Evolutionary conservation across 2,797 vertebrate genomes (phyloP), one percentile per base, ranked within the genome.

Genomic region (Muraenolepis orangiensis): DNA sequence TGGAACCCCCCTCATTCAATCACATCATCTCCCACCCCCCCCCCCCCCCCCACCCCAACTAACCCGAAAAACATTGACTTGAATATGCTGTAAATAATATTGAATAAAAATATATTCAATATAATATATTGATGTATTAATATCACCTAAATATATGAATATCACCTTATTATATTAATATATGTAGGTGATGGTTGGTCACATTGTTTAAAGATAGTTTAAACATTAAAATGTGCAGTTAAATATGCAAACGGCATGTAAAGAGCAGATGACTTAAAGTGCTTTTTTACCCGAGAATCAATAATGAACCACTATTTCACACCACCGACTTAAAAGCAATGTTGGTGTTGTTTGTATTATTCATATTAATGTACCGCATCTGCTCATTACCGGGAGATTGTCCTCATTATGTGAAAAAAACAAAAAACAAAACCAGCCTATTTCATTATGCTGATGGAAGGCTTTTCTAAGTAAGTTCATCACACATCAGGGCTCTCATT

Each of bases 1-100:
- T 72, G 86, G 75, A 80, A 79, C 72, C 72, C 81, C 78, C 76
- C 72, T 76, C 86, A 80, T 79, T 75, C 79, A 74, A 86, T 86
- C 82, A 77, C 66, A 10, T 31, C 66, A 3, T 8, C 66, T 67
- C 28, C 28, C 64, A 66, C 4, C 23, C 26, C 61, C 42, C 42
- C 4, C 23, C 26, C 61, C 42, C 42, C 18, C 3, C 36, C 6
- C 36, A 38, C 10, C n/a, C 42, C 42, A 4, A 46, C 18, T 18
- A 57, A 8, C n/a, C n/a, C n/a, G 20, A n/a, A 46, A 18, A 46
- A 42, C 16, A 42, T 42, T 42, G 16, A 46, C 6, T 57, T 57
- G 46, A n/a, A 57, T n/a, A 57, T n/a, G n/a, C n/a, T n/a, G n/a
- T 57, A n/a, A n/a, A 7, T 57, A 2, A n/a, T 51, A 5, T 4